These are phyloP conservation scores for Calidris pygmaea DNA, from an alignment of 2,113 vertebrate species.

Conservation along the genomic window DNA sequence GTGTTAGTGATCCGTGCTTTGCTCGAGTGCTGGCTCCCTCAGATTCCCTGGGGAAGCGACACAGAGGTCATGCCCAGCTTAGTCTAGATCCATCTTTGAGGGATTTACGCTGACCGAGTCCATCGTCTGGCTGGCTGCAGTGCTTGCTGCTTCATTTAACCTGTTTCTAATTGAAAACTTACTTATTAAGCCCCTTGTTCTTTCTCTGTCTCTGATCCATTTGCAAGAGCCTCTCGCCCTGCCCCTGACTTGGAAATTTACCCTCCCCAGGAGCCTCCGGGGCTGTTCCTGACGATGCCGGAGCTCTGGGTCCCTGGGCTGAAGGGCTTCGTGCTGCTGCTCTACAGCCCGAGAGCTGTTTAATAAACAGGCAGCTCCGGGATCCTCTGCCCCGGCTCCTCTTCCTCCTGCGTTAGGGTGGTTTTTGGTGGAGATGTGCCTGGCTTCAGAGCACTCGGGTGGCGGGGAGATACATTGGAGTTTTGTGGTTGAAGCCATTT, in stretches of 20 bases:
- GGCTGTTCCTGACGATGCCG: not conserved
- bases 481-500: not conserved
- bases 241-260: not conserved
- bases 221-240: not conserved
- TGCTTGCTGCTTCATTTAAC: not conserved
- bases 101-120: not conserved
- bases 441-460: rapidly evolving
- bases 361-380: not conserved
- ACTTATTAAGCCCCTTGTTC: not conserved
- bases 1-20: not conserved
- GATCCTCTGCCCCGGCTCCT: not conserved
- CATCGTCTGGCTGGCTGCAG: not conserved
- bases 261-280: not conserved
- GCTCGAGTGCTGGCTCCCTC: not conserved
- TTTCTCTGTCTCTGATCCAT: not conserved
- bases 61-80: not conserved
- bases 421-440: not conserved
- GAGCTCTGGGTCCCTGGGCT: not conserved
- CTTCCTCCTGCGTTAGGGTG: not conserved
- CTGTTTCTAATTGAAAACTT: not conserved
- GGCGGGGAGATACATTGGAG: not conserved
- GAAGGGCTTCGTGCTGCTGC: not conserved
- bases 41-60: not conserved
- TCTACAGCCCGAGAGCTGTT: not conserved
- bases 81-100: not conserved